Percentiles rank a stretch among this genome's conserved stretches.
These are phyloP conservation scores for Mustela nigripes DNA, from an alignment of 2,113 vertebrate genomes.

Conservation along the genomic window DNA sequence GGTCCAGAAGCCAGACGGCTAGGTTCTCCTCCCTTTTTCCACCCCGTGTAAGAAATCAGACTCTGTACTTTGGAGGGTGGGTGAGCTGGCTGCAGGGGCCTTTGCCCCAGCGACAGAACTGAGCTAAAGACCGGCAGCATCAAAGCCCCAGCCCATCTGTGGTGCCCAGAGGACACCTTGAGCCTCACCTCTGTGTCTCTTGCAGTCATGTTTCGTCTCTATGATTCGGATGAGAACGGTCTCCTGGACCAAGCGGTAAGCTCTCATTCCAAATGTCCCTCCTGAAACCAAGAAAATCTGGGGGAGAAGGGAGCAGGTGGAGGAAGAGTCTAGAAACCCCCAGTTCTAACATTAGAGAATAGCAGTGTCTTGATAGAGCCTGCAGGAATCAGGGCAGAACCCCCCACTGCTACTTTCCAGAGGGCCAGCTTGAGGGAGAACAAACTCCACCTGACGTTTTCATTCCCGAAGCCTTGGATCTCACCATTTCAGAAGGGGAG, in stretches of 20 bases:
- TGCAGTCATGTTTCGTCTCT: slow-evolving; percentile 97
- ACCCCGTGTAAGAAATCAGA: neutral
- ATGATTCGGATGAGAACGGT: slow-evolving; percentile 95
- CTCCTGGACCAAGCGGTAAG: slow-evolving; percentile 96
- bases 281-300: neutral
- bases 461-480: neutral
- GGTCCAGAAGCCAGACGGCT: neutral
- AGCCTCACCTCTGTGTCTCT: slow-evolving; percentile 79
- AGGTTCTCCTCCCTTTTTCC: neutral
- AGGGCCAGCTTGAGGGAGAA: neutral
- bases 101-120: neutral
- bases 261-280: neutral
- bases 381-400: neutral
- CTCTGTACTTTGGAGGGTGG: neutral
- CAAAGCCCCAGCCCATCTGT: neutral
- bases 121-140: neutral
- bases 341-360: neutral
- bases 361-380: neutral
- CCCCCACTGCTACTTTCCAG: neutral
- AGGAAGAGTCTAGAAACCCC: neutral
- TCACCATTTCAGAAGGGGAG: neutral
- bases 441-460: neutral
- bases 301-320: neutral
- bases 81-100: neutral
- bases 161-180: slow-evolving; percentile 1